Evolutionary conservation across 1,140 invertebrate genomes (phyloP), one percentile per base, ranked within the genome.

Genomic region (Sinella curviseta): DNA sequence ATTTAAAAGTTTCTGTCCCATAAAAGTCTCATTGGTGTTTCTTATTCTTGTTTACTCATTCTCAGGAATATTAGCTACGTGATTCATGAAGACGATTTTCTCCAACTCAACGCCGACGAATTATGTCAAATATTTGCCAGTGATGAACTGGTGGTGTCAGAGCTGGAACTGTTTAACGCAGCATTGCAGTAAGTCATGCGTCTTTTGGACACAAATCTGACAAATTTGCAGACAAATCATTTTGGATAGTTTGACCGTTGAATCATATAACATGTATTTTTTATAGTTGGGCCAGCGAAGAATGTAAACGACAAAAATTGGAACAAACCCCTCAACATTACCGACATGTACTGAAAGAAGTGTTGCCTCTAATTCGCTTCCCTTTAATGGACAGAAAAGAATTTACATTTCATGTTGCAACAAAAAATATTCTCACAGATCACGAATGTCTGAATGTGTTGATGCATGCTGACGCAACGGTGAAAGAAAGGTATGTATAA

Each of bases 61-160:
- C 3, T 16, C 35, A 80, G 79, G 36, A 80, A 80, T 28, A 77
- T 80, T 0, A 73, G 75, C 75, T 77, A 77, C 31, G 79, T 80
- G 8, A 80, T 80, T n/a, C 76, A 80, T 39, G 79, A 80, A 39
- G 75, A 77, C 1, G 79, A 80, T 39, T 80, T 80, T 74, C 76
- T 80, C 1, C 79, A 74, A 36, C 33, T 80, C 16, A 77, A 35
- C 35, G 30, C 39, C 17, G 75, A 80, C 4, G 79, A 80, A 33
- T 36, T 80, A 30, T 77, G 79, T 60, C 79, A 74, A 36, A 77
- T 80, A 20, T 77, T 80, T 24, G 75, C 60, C 16, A 77, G 79
- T 36, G 79, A 80, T 34, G 79, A 80, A 55, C 48, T 80, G 3
- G 8, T 65, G 0, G 76, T 80, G 1, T 48, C 65, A 33, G 79